phyloP scores from a whole-genome alignment of 2,888 invertebrate species.

The Microctonus hyperodae region DNA sequence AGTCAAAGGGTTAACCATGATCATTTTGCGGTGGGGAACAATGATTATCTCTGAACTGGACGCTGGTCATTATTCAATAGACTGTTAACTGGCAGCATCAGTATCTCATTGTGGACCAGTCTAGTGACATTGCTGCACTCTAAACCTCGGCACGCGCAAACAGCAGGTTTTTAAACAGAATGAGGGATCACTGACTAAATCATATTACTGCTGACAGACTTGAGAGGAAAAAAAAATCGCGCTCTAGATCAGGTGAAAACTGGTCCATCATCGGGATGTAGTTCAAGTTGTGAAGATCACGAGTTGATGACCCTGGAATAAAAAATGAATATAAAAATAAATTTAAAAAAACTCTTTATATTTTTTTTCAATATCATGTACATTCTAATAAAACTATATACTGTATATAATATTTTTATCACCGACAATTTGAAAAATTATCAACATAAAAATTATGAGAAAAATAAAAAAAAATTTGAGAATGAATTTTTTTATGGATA shows the following conservation, averaged over 20 bases:
- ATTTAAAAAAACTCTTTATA: too few species aligned
- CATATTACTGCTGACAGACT: conserved; percentile 45
- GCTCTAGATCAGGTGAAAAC: conserved; percentile 61
- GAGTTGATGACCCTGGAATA: conserved; percentile 7
- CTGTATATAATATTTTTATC: too few species aligned
- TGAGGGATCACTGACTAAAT: conserved; percentile 21
- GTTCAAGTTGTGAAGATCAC: conserved; percentile 21
- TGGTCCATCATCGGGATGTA: conserved; percentile 51
- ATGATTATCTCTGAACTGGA: conserved; percentile 48
- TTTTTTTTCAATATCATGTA: too few species aligned
- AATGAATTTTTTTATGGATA: too few species aligned
- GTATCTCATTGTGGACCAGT: conserved; percentile 60
- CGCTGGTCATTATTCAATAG: conserved; percentile 48
- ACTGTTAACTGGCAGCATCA: conserved; percentile 37
- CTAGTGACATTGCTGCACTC: conserved; percentile 35
- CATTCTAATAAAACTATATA: too few species aligned
- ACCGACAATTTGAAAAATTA: too few species aligned
- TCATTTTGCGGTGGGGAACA: conserved; percentile 52
- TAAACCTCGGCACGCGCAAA: conserved; percentile 56
- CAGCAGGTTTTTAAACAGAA: conserved; percentile 53
- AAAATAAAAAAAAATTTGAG: too few species aligned
- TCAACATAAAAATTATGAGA: too few species aligned
- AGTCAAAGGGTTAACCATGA: conserved; percentile 51
- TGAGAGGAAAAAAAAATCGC: too few species aligned
- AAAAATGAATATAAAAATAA: neutral